phyloP scores from a whole-genome alignment of 2,113 vertebrate genomes.

The Rhagologus leucostigma region DNA sequence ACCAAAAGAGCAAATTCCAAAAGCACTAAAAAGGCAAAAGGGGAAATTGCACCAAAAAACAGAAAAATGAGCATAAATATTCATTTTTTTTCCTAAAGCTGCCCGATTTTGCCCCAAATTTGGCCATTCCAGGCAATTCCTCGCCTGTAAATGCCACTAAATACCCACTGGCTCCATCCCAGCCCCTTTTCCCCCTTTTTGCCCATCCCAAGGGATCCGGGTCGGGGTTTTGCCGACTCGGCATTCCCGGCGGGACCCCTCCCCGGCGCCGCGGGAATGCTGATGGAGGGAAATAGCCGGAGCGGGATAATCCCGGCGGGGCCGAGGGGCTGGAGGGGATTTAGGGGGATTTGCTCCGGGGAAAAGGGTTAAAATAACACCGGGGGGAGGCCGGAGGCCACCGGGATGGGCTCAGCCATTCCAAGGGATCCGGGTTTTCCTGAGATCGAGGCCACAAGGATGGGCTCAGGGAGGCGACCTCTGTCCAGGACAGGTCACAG shows the following conservation, averaged over 20 bases:
- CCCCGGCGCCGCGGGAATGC: background rate
- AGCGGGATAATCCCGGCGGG: slow-evolving; percentile 12
- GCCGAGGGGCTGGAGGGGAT: background rate
- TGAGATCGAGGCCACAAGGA: background rate
- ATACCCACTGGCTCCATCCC: accelerated
- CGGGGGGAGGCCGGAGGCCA: background rate
- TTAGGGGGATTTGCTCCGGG: background rate
- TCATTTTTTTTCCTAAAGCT: background rate
- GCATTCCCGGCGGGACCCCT: background rate
- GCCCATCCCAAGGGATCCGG: background rate
- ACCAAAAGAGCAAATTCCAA: background rate
- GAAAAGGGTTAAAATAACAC: background rate
- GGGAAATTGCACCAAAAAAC: accelerated
- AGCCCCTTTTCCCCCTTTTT: background rate
- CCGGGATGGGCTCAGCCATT: background rate
- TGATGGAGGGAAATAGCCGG: background rate
- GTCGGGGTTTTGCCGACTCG: background rate
- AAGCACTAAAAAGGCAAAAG: background rate
- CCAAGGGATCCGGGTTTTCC: background rate
- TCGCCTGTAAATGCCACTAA: background rate
- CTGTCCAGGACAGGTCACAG: background rate
- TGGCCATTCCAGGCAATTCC: background rate
- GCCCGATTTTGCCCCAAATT: background rate
- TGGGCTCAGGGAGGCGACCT: background rate
- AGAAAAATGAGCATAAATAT: background rate